A percentile compares a stretch with the other conserved stretches of the same genome.
phyloP scores from a whole-genome alignment of 2,888 invertebrate genomes.

The Parnassius glacialis region DNA sequence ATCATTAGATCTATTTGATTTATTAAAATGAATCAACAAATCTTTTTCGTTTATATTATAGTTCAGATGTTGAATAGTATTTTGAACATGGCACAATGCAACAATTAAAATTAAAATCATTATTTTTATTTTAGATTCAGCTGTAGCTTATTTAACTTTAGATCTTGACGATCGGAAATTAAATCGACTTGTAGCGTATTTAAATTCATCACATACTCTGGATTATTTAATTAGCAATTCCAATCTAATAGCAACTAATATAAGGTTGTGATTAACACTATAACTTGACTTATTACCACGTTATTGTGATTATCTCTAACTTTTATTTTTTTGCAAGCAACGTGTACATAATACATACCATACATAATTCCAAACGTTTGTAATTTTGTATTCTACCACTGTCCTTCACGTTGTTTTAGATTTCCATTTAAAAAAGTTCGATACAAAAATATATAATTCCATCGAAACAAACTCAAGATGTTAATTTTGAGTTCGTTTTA shows the following conservation, averaged over 20 bases:
- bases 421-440: too few species aligned
- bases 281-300: background rate
- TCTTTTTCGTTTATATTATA: too few species aligned
- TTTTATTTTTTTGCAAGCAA: too few species aligned
- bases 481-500: too few species aligned
- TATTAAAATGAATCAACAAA: too few species aligned
- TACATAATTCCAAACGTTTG: too few species aligned
- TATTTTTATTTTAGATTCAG: slow-evolving; percentile 13
- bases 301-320: background rate
- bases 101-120: background rate
- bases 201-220: slow-evolving; percentile 15
- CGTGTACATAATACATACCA: too few species aligned
- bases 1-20: background rate
- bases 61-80: background rate
- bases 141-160: background rate
- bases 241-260: slow-evolving; percentile 9
- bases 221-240: slow-evolving; percentile 7
- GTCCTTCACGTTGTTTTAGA: too few species aligned
- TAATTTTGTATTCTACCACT: too few species aligned
- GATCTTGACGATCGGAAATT: background rate
- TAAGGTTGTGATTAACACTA: slow-evolving; percentile 4
- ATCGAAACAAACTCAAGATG: too few species aligned
- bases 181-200: background rate
- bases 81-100: background rate
- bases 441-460: too few species aligned